Evolutionary conservation across 53 echinoderm and acorn worm species (phyloP).

Genomic region (Holothuria scabra): DNA sequence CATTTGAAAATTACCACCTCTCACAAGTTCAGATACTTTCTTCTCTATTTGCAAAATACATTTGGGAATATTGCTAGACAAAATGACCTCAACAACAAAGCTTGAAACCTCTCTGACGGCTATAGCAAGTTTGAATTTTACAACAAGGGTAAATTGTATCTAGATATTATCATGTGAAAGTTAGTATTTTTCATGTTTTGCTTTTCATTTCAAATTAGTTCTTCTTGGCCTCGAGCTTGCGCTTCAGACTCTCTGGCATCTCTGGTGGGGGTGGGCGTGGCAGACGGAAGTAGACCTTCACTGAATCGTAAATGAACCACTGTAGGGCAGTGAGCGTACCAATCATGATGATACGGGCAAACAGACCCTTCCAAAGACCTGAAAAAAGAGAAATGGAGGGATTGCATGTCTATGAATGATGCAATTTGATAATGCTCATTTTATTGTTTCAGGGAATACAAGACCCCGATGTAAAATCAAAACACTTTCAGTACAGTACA

Average conservation of each 20-base stretch:
- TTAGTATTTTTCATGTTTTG: not conserved
- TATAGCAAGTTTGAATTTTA: too few relatives aligned
- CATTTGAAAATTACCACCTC: too few relatives aligned
- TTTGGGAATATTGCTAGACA: not conserved
- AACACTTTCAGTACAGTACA: too few relatives aligned
- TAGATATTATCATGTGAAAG: constrained; percentile 10
- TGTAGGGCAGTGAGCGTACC: constrained; percentile 98
- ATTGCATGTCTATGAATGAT: not conserved
- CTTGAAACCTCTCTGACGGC: not conserved
- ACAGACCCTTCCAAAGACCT: constrained; percentile 97
- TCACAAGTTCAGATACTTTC: not conserved
- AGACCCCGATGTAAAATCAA: too few relatives aligned
- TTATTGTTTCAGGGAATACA: too few relatives aligned
- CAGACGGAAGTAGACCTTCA: constrained; percentile 98
- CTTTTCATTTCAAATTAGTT: not conserved
- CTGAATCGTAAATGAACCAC: constrained; percentile 98
- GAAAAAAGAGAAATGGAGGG: not conserved
- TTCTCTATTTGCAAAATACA: constrained; percentile 28
- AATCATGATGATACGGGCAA: constrained; percentile 98
- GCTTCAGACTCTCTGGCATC: constrained; percentile 93
- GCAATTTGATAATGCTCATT: not conserved
- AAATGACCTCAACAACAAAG: not conserved
- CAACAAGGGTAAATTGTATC: not conserved
- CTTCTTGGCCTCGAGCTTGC: constrained; percentile 76
- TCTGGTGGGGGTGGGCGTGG: constrained; percentile 99